Evolutionary conservation across 1,140 invertebrate genomes (phyloP), one percentile per base, ranked within the genome.

Genomic region (Diprion similis): DNA sequence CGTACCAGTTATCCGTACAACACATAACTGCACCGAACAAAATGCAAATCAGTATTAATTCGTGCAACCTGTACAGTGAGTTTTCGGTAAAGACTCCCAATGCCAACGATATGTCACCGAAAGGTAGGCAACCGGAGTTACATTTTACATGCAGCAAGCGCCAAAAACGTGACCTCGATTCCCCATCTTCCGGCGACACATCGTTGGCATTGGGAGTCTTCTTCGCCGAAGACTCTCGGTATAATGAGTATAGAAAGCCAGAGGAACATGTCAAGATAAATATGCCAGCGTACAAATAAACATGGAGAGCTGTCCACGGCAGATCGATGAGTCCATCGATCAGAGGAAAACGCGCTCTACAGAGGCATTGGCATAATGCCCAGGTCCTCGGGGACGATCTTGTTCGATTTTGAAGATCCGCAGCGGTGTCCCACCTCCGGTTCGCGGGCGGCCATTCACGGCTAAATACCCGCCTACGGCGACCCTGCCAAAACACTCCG

Each of bases 381-480:
- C 11, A 17, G n/a, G 11, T 59, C 51, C 51, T 59, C 51, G 51
- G 51, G 51, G 51, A 59, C 51, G 51, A 15, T 59, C 11, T 59
- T 15, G n/a, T 17, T 15, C 51, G n/a, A 59, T 59, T 17, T 59
- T 4, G 11, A 17, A 59, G 51, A 37, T 59, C 51, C 51, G n/a
- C 6, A 37, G 24, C 24, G n/a, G 7, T 59, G 51, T 59, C 51
- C 51, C 11, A 17, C 51, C 51, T 59, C 9, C n/a, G 51, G n/a
- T 37, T 59, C 51, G 51, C 51, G 51, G 51, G 51, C 51, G 51
- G 51, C 51, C 51, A 59, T 59, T 59, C 51, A 59, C n/a, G 51
- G n/a, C 51, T 59, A 59, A 59, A 59, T 59, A 59, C 51, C 51
- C 51, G 51, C 51, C 51, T 59, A 59, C 51, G 51, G 51, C 51